Conservation (phyloP, 2,797 vertebrate species). For the Rhynchotus rufescens region DNA sequence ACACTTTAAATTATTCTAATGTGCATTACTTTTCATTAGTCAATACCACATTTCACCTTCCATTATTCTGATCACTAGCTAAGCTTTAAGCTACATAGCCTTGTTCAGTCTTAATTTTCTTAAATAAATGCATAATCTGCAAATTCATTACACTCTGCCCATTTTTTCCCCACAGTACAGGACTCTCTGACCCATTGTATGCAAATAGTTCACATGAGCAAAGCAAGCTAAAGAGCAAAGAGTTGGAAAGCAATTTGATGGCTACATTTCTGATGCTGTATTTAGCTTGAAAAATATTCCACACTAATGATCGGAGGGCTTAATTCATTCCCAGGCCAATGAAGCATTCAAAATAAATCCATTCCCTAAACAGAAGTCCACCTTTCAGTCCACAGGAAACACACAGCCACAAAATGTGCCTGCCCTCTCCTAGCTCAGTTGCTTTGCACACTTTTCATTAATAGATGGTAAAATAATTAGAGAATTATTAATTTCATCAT, state of each 20-base stretch:
- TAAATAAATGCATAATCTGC: slow-evolving; percentile 10
- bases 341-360: background rate
- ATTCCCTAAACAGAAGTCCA: background rate
- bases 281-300: background rate
- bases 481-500: background rate
- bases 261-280: background rate
- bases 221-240: background rate
- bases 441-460: background rate
- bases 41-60: slow-evolving; percentile 11
- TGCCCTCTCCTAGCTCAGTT: background rate
- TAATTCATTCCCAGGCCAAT: background rate
- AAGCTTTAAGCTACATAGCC: background rate
- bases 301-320: background rate
- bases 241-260: background rate
- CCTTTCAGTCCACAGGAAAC: background rate
- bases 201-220: background rate
- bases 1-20: background rate
- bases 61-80: background rate
- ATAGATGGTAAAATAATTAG: background rate
- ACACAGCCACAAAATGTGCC: background rate
- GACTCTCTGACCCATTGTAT: background rate
- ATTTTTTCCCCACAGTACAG: background rate
- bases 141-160: slow-evolving; percentile 15
- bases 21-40: background rate
- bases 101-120: background rate